These are phyloP conservation scores for Rhea pennata DNA, from an alignment of 2,113 vertebrate genomes.

Conservation along the genomic window DNA sequence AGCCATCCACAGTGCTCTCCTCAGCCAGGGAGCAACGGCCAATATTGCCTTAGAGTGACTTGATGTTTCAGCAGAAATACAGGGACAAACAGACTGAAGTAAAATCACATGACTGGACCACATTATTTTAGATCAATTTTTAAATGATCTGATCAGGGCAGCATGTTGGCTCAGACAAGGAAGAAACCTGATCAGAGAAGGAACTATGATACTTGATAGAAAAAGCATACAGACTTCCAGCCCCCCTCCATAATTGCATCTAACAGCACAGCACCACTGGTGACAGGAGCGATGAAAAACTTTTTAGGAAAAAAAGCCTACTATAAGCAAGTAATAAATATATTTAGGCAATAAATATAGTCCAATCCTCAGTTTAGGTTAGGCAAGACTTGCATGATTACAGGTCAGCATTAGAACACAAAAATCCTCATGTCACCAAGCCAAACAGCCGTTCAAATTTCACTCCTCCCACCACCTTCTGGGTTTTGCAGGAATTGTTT, in stretches of 20 bases:
- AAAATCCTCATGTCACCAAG: background rate
- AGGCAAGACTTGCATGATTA: background rate
- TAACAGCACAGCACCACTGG: background rate
- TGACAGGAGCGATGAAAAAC: background rate
- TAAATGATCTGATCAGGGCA: background rate
- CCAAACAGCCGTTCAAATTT: background rate
- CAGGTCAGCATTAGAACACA: background rate
- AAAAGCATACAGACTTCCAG: background rate
- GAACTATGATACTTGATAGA: background rate
- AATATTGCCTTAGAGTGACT: background rate
- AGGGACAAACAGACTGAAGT: background rate
- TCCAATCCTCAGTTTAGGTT: background rate
- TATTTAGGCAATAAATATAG: background rate
- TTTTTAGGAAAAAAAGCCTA: background rate
- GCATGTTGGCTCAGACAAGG: background rate
- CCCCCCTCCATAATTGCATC: background rate
- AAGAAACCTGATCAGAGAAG: background rate
- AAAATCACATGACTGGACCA: background rate
- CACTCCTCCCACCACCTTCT: background rate
- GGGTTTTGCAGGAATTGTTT: background rate
- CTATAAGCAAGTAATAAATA: background rate
- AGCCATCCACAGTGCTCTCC: background rate
- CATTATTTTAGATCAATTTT: background rate
- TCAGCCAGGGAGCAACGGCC: background rate
- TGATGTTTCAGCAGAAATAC: background rate